Percentiles rank a stretch among this genome's conserved stretches.
These are phyloP conservation scores for Trochalopteron elliotii DNA, from an alignment of 2,113 vertebrate species.

Conservation along the genomic window DNA sequence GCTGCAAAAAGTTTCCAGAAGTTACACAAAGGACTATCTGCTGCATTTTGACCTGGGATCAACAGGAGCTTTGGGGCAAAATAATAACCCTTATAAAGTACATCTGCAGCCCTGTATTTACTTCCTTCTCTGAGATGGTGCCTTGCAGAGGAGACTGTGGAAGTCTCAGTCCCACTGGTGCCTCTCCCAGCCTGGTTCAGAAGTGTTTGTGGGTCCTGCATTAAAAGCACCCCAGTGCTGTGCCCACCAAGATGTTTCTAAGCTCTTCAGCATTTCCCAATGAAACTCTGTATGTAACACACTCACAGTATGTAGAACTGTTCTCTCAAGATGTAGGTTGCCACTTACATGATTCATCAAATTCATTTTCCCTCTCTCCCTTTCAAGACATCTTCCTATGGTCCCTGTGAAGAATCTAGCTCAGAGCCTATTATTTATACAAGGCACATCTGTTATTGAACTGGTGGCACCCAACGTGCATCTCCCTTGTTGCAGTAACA, in stretches of 20 bases:
- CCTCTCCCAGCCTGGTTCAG: background rate
- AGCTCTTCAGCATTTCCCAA: background rate
- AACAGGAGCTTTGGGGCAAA: background rate
- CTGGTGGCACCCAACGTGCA: background rate
- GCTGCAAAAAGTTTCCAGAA: background rate
- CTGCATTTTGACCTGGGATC: background rate
- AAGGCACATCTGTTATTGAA: background rate
- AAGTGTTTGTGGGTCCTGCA: background rate
- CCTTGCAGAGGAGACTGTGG: background rate
- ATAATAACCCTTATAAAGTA: background rate
- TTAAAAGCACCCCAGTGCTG: background rate
- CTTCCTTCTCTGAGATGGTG: background rate
- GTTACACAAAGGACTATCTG: background rate
- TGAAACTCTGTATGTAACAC: background rate
- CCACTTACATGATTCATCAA: constrained; percentile 26
- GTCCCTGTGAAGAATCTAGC: constrained; percentile 7
- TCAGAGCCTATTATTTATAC: constrained; percentile 1
- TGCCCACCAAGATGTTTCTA: background rate
- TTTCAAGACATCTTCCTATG: constrained; percentile 28
- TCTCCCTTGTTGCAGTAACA: background rate
- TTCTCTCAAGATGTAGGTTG: constrained; percentile 30
- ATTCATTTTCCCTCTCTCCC: constrained; percentile 41
- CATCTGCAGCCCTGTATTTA: background rate
- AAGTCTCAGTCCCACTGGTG: background rate
- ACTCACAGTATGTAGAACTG: background rate